These are phyloP conservation scores for Philereme vetulata DNA, from an alignment of 2,888 invertebrate genomes.

Conservation along the genomic window DNA sequence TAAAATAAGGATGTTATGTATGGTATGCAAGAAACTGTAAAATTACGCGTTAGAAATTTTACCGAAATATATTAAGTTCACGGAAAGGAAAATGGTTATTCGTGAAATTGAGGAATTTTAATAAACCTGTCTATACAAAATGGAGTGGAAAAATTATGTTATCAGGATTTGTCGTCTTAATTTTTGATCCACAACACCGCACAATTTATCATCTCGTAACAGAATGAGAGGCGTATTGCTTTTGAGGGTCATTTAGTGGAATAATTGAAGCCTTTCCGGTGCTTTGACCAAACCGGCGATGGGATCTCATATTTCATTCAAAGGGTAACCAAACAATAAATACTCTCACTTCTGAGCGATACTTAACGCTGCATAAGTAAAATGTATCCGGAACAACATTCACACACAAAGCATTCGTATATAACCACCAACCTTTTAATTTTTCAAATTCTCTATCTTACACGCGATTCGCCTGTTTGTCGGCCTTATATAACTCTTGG, in stretches of 20 bases:
- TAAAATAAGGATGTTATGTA: too few species aligned
- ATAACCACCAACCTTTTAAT: constrained; percentile 25
- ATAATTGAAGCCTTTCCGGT: constrained; percentile 42
- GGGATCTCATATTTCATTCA: constrained; percentile 41
- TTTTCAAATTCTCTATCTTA: constrained; percentile 24
- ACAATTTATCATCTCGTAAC: constrained; percentile 55
- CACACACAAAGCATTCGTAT: not conserved
- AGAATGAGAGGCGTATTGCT: constrained; percentile 51
- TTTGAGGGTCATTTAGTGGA: constrained; percentile 40
- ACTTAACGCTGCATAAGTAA: not conserved
- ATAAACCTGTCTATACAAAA: constrained; percentile 46
- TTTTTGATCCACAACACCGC: constrained; percentile 42
- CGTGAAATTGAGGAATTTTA: constrained; percentile 34
- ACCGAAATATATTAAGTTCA: constrained; percentile 3
- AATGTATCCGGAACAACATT: not conserved
- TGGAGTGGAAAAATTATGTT: constrained; percentile 52
- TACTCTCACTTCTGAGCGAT: constrained; percentile 26
- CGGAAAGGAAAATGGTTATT: constrained; percentile 21
- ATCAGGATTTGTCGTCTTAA: constrained; percentile 44
- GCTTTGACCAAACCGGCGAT: constrained; percentile 33
- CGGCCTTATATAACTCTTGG: constrained; percentile 42
- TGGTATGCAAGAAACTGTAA: not conserved
- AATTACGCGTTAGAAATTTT: not conserved
- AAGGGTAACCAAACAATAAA: constrained; percentile 39
- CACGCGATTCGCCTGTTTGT: constrained; percentile 65